Evolutionary conservation across 2,888 invertebrate genomes (phyloP).

Genomic region (Adineta ricciae): DNA sequence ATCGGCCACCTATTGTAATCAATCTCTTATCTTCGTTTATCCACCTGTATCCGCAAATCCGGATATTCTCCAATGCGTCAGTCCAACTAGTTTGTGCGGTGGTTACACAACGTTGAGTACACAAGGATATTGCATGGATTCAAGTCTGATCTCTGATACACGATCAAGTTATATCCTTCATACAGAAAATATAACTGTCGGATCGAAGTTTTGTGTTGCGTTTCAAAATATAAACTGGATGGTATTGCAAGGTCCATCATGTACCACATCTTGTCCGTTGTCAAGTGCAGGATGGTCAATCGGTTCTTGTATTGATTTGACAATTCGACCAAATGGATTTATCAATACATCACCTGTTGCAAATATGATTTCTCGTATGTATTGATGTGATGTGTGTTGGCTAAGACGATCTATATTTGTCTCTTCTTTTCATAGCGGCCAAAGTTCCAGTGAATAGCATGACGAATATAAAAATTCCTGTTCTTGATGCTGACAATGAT

Average conservation of each 20-base stretch:
- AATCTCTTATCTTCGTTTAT: background rate
- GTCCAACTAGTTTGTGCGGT: background rate
- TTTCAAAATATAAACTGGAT: background rate
- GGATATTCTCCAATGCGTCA: background rate
- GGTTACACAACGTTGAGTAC: background rate
- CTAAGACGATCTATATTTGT: too few relatives aligned
- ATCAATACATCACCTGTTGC: background rate
- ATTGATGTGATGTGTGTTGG: too few relatives aligned
- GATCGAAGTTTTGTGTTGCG: background rate
- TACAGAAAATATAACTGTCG: background rate
- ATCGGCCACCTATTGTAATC: background rate
- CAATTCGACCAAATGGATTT: background rate
- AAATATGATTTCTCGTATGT: background rate
- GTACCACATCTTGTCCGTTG: background rate
- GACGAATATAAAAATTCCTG: background rate
- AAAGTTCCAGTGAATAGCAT: background rate
- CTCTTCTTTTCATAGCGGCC: background rate
- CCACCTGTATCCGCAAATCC: background rate
- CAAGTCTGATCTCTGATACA: background rate
- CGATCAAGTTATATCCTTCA: background rate
- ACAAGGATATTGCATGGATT: background rate
- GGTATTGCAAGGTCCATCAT: background rate
- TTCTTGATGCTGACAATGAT: background rate
- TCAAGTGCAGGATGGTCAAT: background rate
- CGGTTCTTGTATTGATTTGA: background rate